These are phyloP conservation scores for Drosophila hydei DNA, from an alignment of 1,140 invertebrate genomes.

Conservation along the genomic window DNA sequence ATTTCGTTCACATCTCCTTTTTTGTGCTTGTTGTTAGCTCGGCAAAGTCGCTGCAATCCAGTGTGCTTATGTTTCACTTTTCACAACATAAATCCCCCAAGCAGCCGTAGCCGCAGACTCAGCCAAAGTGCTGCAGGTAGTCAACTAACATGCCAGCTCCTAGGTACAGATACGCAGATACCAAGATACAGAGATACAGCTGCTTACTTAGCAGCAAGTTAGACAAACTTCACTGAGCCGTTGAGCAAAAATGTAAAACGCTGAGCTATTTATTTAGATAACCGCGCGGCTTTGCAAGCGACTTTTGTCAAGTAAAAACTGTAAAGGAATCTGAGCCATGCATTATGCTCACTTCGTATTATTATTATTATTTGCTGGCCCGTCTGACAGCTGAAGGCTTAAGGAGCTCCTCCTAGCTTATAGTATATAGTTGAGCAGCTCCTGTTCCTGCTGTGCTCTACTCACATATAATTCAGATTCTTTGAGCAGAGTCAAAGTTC, in stretches of 20 bases:
- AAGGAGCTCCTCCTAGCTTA: too few relatives aligned
- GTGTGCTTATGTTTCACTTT: conserved; percentile 78
- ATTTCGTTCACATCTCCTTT: conserved; percentile 18
- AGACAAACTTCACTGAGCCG: conserved; percentile 37
- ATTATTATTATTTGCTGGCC: conserved; percentile 26
- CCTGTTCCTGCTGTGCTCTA: conserved; percentile 50
- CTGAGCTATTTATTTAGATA: conserved; percentile 79
- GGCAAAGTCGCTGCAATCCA: conserved; percentile 70
- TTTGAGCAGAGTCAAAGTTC: conserved; percentile 16
- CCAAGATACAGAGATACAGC: conserved; percentile 12
- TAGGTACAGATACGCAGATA: conserved; percentile 24
- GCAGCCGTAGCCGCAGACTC: conserved; percentile 58
- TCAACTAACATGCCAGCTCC: conserved; percentile 20
- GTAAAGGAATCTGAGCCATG: conserved; percentile 64
- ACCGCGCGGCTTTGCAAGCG: conserved; percentile 24
- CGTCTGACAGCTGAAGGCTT: conserved; percentile 62
- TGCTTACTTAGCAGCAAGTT: conserved; percentile 45
- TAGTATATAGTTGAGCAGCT: too few relatives aligned
- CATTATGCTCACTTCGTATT: conserved; percentile 72
- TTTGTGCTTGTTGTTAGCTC: conserved; percentile 48
- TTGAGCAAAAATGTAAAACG: conserved; percentile 42
- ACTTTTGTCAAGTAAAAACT: conserved; percentile 31
- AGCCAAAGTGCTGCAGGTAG: conserved; percentile 31
- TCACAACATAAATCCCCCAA: conserved; percentile 78
- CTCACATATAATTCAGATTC: conserved; percentile 36